A percentile compares a stretch with the other conserved stretches of the same genome.
Conservation (phyloP, 2,113 vertebrate species). For the Alosa alosa region DNA sequence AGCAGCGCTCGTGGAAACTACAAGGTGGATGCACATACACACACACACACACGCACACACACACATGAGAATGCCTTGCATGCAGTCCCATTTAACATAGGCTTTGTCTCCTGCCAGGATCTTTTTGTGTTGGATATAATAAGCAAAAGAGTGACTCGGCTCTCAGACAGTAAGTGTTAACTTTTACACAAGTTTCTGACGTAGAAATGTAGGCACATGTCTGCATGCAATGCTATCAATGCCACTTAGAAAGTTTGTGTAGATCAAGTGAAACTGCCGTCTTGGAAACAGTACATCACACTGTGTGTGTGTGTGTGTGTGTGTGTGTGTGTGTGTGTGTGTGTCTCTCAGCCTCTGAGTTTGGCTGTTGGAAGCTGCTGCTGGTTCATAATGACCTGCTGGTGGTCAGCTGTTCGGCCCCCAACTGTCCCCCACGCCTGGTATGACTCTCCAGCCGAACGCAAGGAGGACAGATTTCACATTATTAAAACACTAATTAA, state of each 20-base stretch:
- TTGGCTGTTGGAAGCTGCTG: slow-evolving; percentile 72
- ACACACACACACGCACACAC: not conserved
- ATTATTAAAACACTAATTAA: too few species aligned
- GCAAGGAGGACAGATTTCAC: not conserved
- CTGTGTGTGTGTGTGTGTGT: not conserved
- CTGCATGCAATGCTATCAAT: too few species aligned
- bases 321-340: not conserved
- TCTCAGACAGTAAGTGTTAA: slow-evolving; percentile 60
- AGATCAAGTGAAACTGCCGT: too few species aligned
- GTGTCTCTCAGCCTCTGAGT: slow-evolving; percentile 44
- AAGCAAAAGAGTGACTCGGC: slow-evolving; percentile 60
- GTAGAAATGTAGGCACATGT: too few species aligned
- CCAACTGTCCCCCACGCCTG: slow-evolving; percentile 71
- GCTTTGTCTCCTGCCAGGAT: slow-evolving; percentile 49
- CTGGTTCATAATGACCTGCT: slow-evolving; percentile 72
- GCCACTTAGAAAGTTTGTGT: too few species aligned
- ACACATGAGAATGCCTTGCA: not conserved
- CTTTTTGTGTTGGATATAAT: slow-evolving; percentile 65
- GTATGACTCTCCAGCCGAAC: slow-evolving; percentile 48
- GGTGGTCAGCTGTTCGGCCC: slow-evolving; percentile 74
- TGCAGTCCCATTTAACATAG: not conserved
- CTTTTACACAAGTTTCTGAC: not conserved
- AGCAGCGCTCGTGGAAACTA: slow-evolving; percentile 70
- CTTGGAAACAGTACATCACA: too few species aligned
- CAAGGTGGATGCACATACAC: slow-evolving; percentile 60